Percentiles rank a stretch among this genome's conserved stretches.
Evolutionary conservation across 2,797 vertebrate genomes (phyloP).

Genomic region (Halcyon badia): DNA sequence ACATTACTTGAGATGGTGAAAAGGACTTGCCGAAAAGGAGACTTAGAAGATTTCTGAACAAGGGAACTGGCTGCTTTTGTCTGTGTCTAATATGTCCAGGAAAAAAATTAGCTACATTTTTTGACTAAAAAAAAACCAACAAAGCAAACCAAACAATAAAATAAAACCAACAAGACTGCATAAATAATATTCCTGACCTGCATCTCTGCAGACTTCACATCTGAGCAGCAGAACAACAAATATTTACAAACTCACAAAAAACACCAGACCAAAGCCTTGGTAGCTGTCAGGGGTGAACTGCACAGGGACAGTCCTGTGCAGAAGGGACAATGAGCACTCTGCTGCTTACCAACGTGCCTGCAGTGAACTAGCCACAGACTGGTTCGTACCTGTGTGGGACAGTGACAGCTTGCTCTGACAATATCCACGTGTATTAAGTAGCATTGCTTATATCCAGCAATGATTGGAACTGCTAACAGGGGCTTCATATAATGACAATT

Average conservation of each 20-base stretch:
- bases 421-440: rapidly evolving
- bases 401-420: background rate
- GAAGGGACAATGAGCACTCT: background rate
- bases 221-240: background rate
- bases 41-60: background rate
- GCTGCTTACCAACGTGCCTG: background rate
- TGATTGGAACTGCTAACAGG: background rate
- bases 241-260: background rate
- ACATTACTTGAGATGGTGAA: rapidly evolving
- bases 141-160: background rate
- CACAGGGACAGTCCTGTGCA: no score
- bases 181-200: background rate
- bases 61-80: background rate
- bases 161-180: background rate
- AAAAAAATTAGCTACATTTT: background rate
- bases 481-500: background rate
- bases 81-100: background rate
- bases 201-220: background rate
- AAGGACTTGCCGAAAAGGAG: background rate
- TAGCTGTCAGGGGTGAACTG: background rate
- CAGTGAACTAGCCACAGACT: rapidly evolving
- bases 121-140: background rate
- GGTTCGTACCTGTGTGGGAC: background rate
- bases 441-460: background rate
- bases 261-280: background rate